phyloP scores from a whole-genome alignment of 1,140 invertebrate genomes.

The Zaprionus nigranus region DNA sequence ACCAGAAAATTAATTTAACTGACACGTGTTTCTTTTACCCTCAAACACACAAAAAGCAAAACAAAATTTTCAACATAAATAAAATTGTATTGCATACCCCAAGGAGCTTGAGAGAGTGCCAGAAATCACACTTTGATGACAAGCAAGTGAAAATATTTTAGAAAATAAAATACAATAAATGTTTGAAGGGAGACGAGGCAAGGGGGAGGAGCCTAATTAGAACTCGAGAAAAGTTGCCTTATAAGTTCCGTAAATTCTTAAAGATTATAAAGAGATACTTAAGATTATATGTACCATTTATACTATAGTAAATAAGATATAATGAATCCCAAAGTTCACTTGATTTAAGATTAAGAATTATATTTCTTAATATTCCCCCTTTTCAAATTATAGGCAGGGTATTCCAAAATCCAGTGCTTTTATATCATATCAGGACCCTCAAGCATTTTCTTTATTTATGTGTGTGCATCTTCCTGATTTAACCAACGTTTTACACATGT shows the following conservation, averaged over 20 bases:
- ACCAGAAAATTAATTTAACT: slow-evolving; percentile 54
- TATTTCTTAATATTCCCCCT: no score
- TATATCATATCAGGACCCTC: not conserved
- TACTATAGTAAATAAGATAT: no score
- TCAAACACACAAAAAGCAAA: slow-evolving; percentile 16
- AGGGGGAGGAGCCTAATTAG: not conserved
- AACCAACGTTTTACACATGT: slow-evolving; percentile 1
- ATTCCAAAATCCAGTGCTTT: not conserved
- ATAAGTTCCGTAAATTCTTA: no score
- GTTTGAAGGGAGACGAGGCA: no score
- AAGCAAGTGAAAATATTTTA: slow-evolving; percentile 1
- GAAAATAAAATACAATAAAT: not conserved
- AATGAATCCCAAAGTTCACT: no score
- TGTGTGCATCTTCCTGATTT: not conserved
- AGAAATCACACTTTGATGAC: slow-evolving; percentile 4
- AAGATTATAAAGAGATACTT: no score
- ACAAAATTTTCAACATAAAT: slow-evolving; percentile 37
- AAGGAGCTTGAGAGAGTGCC: slow-evolving; percentile 14
- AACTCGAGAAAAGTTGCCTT: no score
- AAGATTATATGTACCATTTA: no score
- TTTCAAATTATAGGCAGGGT: not conserved
- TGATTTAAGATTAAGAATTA: no score
- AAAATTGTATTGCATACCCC: slow-evolving; percentile 38
- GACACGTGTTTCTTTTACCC: slow-evolving; percentile 44
- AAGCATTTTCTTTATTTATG: not conserved